Conservation (phyloP, 2,113 vertebrate species). For the Ceyx cyanopectus region DNA sequence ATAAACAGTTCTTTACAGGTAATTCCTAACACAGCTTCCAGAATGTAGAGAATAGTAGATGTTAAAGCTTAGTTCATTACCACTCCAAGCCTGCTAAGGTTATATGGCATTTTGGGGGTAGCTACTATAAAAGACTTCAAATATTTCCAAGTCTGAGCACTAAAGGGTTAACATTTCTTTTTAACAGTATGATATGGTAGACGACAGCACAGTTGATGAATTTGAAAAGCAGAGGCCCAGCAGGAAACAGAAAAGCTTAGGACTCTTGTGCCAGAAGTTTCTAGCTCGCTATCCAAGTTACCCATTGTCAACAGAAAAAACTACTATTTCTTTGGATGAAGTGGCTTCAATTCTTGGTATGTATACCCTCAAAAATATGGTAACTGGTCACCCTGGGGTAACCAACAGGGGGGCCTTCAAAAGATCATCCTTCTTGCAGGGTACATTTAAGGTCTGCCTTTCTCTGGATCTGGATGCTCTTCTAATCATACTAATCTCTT, state of each 20-base stretch:
- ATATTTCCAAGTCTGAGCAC: not conserved
- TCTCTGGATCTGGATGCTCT: not conserved
- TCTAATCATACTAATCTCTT: constrained; percentile 13
- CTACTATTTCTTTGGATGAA: constrained; percentile 93
- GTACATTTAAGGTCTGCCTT: not conserved
- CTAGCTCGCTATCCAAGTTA: constrained; percentile 93
- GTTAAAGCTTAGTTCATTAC: not conserved
- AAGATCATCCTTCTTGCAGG: not conserved
- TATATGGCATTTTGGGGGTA: not conserved
- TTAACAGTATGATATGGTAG: constrained; percentile 78
- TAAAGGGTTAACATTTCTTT: constrained; percentile 38
- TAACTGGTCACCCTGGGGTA: not conserved
- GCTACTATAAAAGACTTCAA: not conserved
- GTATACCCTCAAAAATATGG: constrained; percentile 50
- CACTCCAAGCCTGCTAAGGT: not conserved
- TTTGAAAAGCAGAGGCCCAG: constrained; percentile 88
- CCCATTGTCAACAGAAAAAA: constrained; percentile 83
- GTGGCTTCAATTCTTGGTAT: constrained; percentile 90
- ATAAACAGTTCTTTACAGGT: not conserved
- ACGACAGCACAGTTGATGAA: constrained; percentile 82
- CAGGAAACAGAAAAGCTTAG: constrained; percentile 96
- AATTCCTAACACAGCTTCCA: not conserved
- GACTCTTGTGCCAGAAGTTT: constrained; percentile 94
- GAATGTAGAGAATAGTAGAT: not conserved
- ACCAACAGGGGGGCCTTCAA: not conserved